Evolutionary conservation across 1,140 invertebrate genomes (phyloP).

Genomic region (Zaprionus camerounensis): DNA sequence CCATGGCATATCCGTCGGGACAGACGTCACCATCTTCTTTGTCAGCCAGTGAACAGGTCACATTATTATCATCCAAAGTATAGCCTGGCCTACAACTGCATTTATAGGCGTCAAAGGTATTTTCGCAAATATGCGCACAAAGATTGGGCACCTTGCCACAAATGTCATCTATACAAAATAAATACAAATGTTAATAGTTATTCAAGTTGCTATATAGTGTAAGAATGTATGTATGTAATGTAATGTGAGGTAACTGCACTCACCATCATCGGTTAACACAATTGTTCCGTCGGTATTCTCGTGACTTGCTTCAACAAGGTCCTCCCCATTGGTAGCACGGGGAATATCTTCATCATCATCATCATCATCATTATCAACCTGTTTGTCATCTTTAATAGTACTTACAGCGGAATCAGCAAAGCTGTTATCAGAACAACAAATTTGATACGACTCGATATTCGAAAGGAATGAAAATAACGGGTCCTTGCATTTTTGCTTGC

Average conservation of each 20-base stretch:
- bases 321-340: neutral
- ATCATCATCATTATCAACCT: neutral
- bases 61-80: slow-evolving; percentile 87
- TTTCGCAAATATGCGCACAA: slow-evolving; percentile 89
- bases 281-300: slow-evolving; percentile 65
- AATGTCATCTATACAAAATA: slow-evolving; percentile 85
- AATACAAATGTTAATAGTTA: neutral
- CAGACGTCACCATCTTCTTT: slow-evolving; percentile 35
- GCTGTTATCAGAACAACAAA: slow-evolving; percentile 60
- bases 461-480: slow-evolving; percentile 65
- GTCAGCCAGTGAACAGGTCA: slow-evolving; percentile 85
- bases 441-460: slow-evolving; percentile 69
- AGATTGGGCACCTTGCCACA: slow-evolving; percentile 87
- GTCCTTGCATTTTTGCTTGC: slow-evolving; percentile 68
- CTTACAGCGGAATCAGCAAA: slow-evolving; percentile 11
- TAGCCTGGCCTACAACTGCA: slow-evolving; percentile 90
- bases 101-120: slow-evolving; percentile 87
- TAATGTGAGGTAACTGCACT: neutral
- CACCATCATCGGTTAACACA: slow-evolving; percentile 63
- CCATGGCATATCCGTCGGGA: slow-evolving; percentile 51
- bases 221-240: too few species aligned
- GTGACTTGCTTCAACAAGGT: slow-evolving; percentile 2
- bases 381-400: neutral
- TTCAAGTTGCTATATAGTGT: neutral
- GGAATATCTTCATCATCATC: neutral